Evolutionary conservation across 2,888 invertebrate species (phyloP).

Genomic region (Herminia tarsipennalis): DNA sequence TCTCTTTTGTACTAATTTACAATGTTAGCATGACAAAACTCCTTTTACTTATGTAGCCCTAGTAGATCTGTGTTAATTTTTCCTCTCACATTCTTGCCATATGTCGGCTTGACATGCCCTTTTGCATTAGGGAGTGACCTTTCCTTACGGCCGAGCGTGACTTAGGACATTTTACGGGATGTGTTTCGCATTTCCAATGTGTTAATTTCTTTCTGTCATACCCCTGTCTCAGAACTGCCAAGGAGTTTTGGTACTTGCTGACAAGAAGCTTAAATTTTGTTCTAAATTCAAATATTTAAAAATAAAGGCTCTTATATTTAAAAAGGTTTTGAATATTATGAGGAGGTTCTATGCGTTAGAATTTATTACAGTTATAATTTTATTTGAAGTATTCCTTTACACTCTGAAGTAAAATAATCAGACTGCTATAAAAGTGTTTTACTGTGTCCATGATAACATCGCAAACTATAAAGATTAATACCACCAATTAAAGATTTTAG

Average conservation of each 20-base stretch:
- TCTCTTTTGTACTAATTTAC: background rate
- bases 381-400: no score
- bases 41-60: background rate
- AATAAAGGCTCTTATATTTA: no score
- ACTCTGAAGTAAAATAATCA: no score
- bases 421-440: no score
- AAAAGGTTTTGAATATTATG: no score
- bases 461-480: no score
- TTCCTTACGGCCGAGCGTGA: constrained; percentile 28
- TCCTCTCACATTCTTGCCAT: constrained; percentile 25
- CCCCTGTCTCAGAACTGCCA: constrained; percentile 12
- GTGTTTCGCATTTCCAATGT: constrained; percentile 6
- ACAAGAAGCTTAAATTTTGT: background rate
- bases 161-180: constrained; percentile 16
- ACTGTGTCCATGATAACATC: no score
- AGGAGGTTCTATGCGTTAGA: no score
- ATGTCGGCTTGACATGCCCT: constrained; percentile 21
- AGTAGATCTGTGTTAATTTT: constrained; percentile 21
- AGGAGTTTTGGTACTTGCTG: background rate
- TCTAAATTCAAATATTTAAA: no score
- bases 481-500: no score
- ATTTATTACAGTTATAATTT: no score
- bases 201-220: constrained; percentile 8
- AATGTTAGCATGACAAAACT: background rate
- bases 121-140: constrained; percentile 21